Evolutionary conservation across 2,888 invertebrate species (phyloP), one percentile per base, ranked within the genome.

Genomic region (Aspidiotus destructor): DNA sequence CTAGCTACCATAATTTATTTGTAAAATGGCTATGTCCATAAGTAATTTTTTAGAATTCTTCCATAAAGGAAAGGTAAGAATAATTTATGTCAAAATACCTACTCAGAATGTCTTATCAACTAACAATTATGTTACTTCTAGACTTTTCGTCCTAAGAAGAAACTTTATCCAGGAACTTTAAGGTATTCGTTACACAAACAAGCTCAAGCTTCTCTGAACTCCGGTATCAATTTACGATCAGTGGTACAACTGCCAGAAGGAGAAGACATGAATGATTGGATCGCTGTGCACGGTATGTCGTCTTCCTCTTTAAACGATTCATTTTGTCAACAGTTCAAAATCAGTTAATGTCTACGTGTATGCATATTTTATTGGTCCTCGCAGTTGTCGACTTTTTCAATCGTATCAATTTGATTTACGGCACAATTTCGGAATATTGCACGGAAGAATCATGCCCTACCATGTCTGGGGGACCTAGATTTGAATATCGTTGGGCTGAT

Each of bases 361-460:
- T 15, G 11, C 5, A 28, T 55, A 55, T 11, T n/a, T 57, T n/a
- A 16, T 57, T 57, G 6, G 3, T 3, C 11, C 6, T 48, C 48
- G 48, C 48, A 92, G 92, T 93, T 73, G 93, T 94, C 44, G 93
- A 94, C 76, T 94, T 94, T 77, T 94, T 94, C 79, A 94, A 94
- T 77, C 84, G 94, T 74, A 92, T 94, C 73, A 94, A 94, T 79
- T 79, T 94, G 60, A 88, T 94, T 73, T 94, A 94, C 78, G 93
- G 93, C 9, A 92, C 92, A 0, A 86, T 92, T 44, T 87, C 86
- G 8, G 90, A 91, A 75, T 88, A 85, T 75, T 94, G 94, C 76
- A 89, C 88, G 53, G 86, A 85, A 72, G 83, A 85, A 70, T 84
- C 88, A 1, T 94, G 93, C 76, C 92, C 93, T 0, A 89, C 88